Conservation (phyloP, 2,888 invertebrate species). For the Diabrotica balteata region DNA sequence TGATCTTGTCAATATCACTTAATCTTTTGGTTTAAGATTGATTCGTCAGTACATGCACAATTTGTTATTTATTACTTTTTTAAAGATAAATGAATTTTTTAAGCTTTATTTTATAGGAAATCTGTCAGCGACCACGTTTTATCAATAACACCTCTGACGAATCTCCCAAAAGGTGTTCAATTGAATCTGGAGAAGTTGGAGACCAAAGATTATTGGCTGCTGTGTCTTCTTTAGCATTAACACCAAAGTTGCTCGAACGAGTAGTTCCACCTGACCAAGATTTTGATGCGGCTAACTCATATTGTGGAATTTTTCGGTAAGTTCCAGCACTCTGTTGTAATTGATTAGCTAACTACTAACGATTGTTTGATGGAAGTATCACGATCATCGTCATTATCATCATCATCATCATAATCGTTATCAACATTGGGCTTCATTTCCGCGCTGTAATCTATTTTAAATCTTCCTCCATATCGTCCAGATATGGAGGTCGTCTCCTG, state of each 20-base stretch:
- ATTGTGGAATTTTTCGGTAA: slow-evolving; percentile 74
- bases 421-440: no score
- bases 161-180: slow-evolving; percentile 58
- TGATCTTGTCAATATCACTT: no score
- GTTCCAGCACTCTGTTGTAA: slow-evolving; percentile 3
- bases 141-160: slow-evolving; percentile 57
- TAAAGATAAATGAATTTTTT: background rate
- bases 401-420: no score
- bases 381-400: no score
- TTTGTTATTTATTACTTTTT: no score
- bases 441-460: no score
- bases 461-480: no score
- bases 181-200: slow-evolving; percentile 67
- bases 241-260: slow-evolving; percentile 72
- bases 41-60: no score
- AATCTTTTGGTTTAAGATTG: no score
- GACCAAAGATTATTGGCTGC: slow-evolving; percentile 71
- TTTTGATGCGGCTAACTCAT: slow-evolving; percentile 66
- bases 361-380: no score
- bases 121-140: slow-evolving; percentile 71
- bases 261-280: slow-evolving; percentile 72
- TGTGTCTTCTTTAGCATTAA: slow-evolving; percentile 70
- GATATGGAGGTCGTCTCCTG: no score
- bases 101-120: slow-evolving; percentile 62
- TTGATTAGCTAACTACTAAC: no score